Evolutionary conservation across 2,888 invertebrate species (phyloP), one percentile per base, ranked within the genome.

Genomic region (Ptilodon capucinus): DNA sequence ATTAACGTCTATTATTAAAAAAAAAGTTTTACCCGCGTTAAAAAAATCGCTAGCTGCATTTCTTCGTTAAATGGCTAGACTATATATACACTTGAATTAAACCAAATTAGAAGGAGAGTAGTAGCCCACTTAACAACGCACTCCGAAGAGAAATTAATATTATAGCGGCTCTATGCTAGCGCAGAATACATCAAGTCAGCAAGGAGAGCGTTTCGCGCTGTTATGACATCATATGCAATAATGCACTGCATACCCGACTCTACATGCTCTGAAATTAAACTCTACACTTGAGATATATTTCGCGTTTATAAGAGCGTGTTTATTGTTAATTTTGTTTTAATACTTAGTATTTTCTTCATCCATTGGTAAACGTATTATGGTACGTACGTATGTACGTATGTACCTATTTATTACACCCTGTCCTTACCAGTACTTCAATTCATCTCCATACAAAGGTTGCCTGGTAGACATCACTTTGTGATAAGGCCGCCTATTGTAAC

Each of bases 91-190:
- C n/a, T 32, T 14, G 53, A 58, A 54, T 48, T 38, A 55, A 44
- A 63, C 46, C 44, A 57, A 51, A 46, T 48, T n/a, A n/a, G n/a
- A n/a, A n/a, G n/a, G n/a, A n/a, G n/a, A 38, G 48, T 55, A 55
- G 60, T 28, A 62, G 58, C 50, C 54, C 41, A 52, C n/a, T n/a
- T n/a, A n/a, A 28, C 28, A n/a, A 0, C 63, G 59, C 45, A 61
- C 54, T 49, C 48, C 54, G 49, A 52, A 55, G 54, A 51, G 42
- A 67, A 63, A 63, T 67, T 67, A 65, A 69, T 68, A 61, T 64
- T 68, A 60, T 54, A 67, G 63, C n/a, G n/a, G n/a, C n/a, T n/a
- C n/a, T n/a, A n/a, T n/a, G n/a, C 57, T 58, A 38, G 42, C 44
- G 45, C 47, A 41, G 47, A 57, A 59, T 64, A 60, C 61, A 63